Evolutionary conservation across 2,113 vertebrate species (phyloP), one percentile per base, ranked within the genome.

Genomic region (Corvus moneduloides): DNA sequence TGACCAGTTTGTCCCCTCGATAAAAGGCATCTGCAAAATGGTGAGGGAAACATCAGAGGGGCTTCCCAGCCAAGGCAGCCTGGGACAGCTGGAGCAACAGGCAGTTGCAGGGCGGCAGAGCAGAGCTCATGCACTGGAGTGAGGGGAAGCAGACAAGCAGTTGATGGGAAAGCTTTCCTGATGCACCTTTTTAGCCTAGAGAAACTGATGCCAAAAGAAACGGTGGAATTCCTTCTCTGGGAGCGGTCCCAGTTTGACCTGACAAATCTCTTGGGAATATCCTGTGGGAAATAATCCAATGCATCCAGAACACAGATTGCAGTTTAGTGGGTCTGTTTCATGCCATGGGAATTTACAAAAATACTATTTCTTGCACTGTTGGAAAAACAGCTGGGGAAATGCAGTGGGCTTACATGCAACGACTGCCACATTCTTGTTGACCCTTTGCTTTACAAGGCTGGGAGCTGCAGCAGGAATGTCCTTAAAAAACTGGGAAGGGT

Each of bases 1-100:
- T 99, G 97, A 99, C 98, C 96, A 99, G 98, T 55, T 99, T 99
- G 96, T 99, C 99, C 55, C 99, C 99, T 97, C 99, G 98, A 97
- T 98, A 99, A 98, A 99, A 99, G 68, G 98, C 99, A 97, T 99
- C 99, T 99, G 97, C 77, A 94, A 82, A 93, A 93, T 0, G 9
- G 41, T 22, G 74, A 82, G 55, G 68, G 64, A 71, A 90, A 87
- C 13, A 46, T 96, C 37, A 93, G 72, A 95, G 11, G 26, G 21
- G 59, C 39, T 63, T 68, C 39, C 41, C 33, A 69, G 41, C 69
- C 80, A 68, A 48, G 55, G 43, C 59, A 84, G 79, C 54, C 46
- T 76, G 76, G 62, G 62, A 81, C 56, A 84, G 71, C 67, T 83
- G 90, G 51, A 68, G 61, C 22, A 76, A 43, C 6, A 12, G 46